Evolutionary conservation across 23 tunicate genomes (phyloP), one percentile per base, ranked within the genome.

Genomic region (Ascidia mentula): DNA sequence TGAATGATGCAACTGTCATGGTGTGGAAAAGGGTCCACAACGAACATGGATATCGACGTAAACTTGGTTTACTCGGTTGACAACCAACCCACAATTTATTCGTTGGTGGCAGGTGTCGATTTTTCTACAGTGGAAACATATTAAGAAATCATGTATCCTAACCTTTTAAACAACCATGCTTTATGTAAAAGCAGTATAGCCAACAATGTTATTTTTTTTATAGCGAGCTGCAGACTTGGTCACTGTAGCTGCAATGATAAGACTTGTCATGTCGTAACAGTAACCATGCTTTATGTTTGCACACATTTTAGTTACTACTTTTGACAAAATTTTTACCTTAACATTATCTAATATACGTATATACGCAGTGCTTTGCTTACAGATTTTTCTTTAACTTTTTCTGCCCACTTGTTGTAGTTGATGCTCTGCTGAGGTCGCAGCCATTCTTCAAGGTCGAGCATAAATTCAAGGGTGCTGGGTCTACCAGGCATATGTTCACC

Each of bases 11-110:
- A 0, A 87, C 97, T 34, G 97, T 30, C 31, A 92, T 15, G 6
- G 92, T 82, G 78, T 96, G 99, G 42, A 96, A 96, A 5, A 88
- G n/a, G 32, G 90, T 90, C 99, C 99, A 96, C 80, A 96, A 65
- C 37, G 90, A 82, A 61, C 99, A 96, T 35, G 99, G 96, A 61
- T 96, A 96, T 34, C 99, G 97, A 18, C 99, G 83, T 31, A 83
- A 36, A 36, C 70, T 69, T 18, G 84, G 77, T 15, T 74, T 60
- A 45, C 85, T 83, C 0, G 92, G 73, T 31, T 77, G 69, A 42
- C 97, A 92, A 0, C 87, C 97, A 32, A 87, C 89, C 97, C 97
- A 92, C 35, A 45, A 40, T 45, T 77, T 80, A 37, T 72, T 46
- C 24, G 84, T 20, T 35, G 82, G 59, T 18, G 90, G 87, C 15